phyloP scores from a whole-genome alignment of 1,140 invertebrate species.

The Acromyrmex heyeri region DNA sequence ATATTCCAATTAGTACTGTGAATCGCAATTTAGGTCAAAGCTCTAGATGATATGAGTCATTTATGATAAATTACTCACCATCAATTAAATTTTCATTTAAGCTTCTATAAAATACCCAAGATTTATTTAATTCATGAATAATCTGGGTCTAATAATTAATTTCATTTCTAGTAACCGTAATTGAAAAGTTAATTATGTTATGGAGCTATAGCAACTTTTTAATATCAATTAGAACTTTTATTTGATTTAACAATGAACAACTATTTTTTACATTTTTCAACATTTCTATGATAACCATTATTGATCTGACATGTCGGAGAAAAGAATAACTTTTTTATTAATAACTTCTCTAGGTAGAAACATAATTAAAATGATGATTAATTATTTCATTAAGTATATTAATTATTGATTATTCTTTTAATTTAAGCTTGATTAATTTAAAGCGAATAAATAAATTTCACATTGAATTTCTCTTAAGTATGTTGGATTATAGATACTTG shows the following conservation, averaged over 20 bases:
- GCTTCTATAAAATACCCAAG: background rate
- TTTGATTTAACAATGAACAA: background rate
- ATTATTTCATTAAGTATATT: background rate
- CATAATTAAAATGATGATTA: background rate
- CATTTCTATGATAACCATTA: slow-evolving; percentile 6
- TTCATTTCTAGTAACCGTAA: background rate
- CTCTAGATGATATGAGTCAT: background rate
- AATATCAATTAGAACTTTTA: slow-evolving; percentile 17
- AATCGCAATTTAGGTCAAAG: background rate
- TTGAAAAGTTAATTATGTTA: slow-evolving; percentile 18
- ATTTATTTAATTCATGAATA: slow-evolving; percentile 6
- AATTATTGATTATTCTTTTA: background rate
- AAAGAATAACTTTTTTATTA: background rate
- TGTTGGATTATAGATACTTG: background rate
- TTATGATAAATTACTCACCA: background rate
- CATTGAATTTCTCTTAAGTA: slow-evolving; percentile 7
- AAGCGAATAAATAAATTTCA: background rate
- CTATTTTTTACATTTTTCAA: background rate
- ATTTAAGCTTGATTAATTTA: background rate
- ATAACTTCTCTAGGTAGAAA: background rate
- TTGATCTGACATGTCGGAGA: background rate
- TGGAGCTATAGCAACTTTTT: background rate
- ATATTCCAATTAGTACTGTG: background rate
- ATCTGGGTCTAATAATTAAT: background rate
- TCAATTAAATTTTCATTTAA: background rate